Base-by-base conservation (phyloP, 2,888 invertebrate genomes). In the Drosophila barbarae region DNA sequence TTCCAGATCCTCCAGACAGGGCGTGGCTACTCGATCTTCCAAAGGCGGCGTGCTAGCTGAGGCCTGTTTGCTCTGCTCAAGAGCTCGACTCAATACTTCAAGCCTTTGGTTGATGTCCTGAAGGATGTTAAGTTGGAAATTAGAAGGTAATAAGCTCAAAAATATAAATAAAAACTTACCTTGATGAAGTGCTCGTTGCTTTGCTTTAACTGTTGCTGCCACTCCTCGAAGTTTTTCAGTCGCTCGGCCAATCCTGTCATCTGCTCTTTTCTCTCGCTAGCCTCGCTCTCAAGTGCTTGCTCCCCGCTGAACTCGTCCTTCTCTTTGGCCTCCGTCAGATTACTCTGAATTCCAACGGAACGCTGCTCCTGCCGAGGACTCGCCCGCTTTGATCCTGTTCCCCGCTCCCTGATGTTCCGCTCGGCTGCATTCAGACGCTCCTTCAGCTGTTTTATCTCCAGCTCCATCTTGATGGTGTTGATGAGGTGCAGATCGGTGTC, bases 371-470 rank as follows among this genome's bases (percentile, higher is more conserved):
- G 64, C 0, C 65, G 66, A 5, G 74, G 67, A 52, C 72, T 76
- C 0, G 57, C 63, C 2, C 60, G 18, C 26, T 63, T 71, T 2
- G 56, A 49, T 5, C 56, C 75, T 2, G 54, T 59, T 35, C 60
- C 76, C 23, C 85, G 77, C 18, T 87, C 84, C 54, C 82, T 88
- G 54, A 93, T 90, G 9, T 91, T 89, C 64, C 90, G 91, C 75
- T 93, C 93, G 0, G 93, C 91, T 44, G 89, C 90, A 84, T 92
- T 93, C 2, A 93, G 84, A 23, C 92, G 89, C 72, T 93, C 92
- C 77, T 93, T 93, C 9, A 93, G 82, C 36, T 91, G 91, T 78
- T 93, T 93, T 38, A 93, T 92, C 85, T 93, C 93, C 44, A 91
- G 88, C 57, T 93, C 91, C 60, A 95, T 87, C 85, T 92, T 93